Conservation (phyloP, 1,140 invertebrate species). For the Druon quercuslanigerum region DNA sequence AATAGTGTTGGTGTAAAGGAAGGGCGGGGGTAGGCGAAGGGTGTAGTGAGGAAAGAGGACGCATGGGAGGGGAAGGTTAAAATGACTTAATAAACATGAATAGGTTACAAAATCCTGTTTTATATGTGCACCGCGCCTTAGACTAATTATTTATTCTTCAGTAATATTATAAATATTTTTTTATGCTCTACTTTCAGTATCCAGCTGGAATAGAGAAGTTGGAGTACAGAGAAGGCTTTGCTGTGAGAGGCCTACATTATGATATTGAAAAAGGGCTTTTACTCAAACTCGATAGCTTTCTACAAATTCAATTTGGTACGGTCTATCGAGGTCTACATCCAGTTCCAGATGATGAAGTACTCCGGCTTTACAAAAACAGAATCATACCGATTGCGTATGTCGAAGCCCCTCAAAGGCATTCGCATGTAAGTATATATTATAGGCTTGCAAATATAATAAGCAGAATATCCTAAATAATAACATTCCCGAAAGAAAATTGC, state of each 20-base stretch:
- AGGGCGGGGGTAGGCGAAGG: no score
- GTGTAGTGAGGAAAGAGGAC: no score
- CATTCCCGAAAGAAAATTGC: no score
- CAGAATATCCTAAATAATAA: no score
- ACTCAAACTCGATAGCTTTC: constrained; percentile 96
- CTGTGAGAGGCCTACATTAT: constrained; percentile 95
- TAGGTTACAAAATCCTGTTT: no score
- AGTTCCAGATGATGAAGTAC: constrained; percentile 90
- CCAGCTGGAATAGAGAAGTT: constrained; percentile 88
- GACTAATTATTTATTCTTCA: no score
- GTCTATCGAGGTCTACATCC: constrained; percentile 93
- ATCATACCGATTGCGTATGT: constrained; percentile 90
- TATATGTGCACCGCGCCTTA: no score
- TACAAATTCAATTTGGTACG: constrained; percentile 96
- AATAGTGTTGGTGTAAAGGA: no score
- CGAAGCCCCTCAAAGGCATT: constrained; percentile 78
- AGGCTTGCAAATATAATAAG: no score
- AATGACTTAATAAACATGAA: no score
- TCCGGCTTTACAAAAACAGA: constrained; percentile 89
- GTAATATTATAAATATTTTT: no score
- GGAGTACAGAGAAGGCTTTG: constrained; percentile 92
- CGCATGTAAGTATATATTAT: constrained; percentile 64
- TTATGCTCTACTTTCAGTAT: constrained; percentile 82
- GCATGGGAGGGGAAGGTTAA: no score
- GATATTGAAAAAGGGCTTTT: constrained; percentile 97